A percentile compares a stretch with the other conserved stretches of the same genome.
phyloP scores from a whole-genome alignment of 2,797 vertebrate genomes.

The Danio aesculapii region DNA sequence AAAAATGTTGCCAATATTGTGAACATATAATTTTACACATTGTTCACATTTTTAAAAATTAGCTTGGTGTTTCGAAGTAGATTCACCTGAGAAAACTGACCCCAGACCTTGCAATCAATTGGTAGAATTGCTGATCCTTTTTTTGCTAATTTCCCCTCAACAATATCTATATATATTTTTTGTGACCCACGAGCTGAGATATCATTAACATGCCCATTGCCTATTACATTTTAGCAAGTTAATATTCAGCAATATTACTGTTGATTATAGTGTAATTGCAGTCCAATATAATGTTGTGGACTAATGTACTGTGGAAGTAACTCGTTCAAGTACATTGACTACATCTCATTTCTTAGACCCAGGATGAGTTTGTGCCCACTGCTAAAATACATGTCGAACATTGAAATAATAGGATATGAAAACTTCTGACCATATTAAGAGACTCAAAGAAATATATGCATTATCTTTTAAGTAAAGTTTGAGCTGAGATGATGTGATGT shows the following conservation, averaged over 20 bases:
- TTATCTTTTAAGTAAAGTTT: neutral
- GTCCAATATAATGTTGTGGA: neutral
- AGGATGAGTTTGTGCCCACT: neutral
- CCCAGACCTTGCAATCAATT: neutral
- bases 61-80: neutral
- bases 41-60: too few relatives aligned
- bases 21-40: neutral
- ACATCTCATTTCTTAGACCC: neutral
- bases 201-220: neutral
- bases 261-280: slow-evolving; percentile 2
- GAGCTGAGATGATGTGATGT: neutral
- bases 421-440: neutral
- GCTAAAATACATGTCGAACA: neutral
- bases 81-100: neutral
- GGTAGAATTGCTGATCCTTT: neutral
- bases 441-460: neutral
- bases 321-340: slow-evolving; percentile 24
- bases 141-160: neutral
- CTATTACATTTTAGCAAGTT: slow-evolving; percentile 1
- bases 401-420: neutral
- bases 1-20: neutral
- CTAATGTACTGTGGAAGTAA: slow-evolving; percentile 13
- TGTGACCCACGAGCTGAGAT: neutral
- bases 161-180: neutral
- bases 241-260: slow-evolving; percentile 1